Percentiles rank a stretch among this genome's conserved stretches.
Evolutionary conservation across 1,140 invertebrate genomes (phyloP).

Genomic region (Pseudomyrmex dendroicus): DNA sequence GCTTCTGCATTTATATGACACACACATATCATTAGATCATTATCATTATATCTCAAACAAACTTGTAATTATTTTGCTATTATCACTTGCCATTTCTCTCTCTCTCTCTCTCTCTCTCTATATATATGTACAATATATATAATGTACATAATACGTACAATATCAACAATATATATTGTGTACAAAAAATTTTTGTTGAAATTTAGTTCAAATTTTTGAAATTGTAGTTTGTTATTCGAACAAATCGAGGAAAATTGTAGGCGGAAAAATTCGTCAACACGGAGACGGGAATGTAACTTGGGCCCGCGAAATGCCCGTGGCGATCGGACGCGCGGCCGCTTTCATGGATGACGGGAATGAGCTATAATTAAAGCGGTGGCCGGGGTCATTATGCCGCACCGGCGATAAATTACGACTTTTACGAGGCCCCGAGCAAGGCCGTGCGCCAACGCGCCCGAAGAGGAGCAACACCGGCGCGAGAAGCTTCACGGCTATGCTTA

Average conservation of each 20-base stretch:
- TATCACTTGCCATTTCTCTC: too few relatives aligned
- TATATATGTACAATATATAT: too few relatives aligned
- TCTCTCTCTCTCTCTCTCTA: too few relatives aligned
- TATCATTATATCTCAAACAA: background rate
- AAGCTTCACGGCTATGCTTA: conserved; percentile 21
- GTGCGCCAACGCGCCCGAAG: conserved; percentile 23
- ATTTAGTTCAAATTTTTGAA: background rate
- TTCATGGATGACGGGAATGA: conserved; percentile 48
- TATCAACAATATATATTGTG: too few relatives aligned
- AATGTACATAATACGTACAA: too few relatives aligned
- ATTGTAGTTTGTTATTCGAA: background rate
- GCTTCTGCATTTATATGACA: background rate
- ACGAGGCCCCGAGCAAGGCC: conserved; percentile 57
- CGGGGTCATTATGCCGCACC: conserved; percentile 56
- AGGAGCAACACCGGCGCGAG: conserved; percentile 18
- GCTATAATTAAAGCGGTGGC: conserved; percentile 62
- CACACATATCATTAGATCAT: background rate
- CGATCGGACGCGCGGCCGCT: conserved; percentile 3
- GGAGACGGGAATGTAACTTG: background rate
- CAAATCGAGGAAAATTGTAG: background rate
- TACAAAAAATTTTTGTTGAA: background rate
- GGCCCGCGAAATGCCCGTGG: background rate
- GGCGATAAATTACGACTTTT: conserved; percentile 66
- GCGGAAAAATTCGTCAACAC: too few relatives aligned
- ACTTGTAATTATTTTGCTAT: background rate